A percentile compares a stretch with the other conserved stretches of the same genome.
These are phyloP conservation scores for Solen grandis DNA, from an alignment of 1,140 invertebrate species.

Conservation along the genomic window DNA sequence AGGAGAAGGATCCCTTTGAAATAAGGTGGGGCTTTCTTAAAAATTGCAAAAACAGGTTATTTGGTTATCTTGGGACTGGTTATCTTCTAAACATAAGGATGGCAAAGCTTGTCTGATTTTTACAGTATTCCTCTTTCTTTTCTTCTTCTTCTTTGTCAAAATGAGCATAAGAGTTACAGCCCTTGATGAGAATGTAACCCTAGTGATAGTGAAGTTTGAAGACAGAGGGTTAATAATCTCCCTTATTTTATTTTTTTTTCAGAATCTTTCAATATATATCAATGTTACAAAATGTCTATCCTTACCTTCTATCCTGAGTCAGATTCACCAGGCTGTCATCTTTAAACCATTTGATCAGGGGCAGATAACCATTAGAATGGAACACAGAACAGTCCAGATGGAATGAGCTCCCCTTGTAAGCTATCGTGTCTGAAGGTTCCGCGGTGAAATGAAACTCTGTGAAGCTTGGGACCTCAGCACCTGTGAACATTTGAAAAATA, in stretches of 20 bases:
- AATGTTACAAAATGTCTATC: neutral
- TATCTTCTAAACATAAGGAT: too few species aligned
- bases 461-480: slow-evolving; percentile 12
- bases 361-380: slow-evolving; percentile 4
- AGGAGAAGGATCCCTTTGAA: too few species aligned
- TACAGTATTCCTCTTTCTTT: too few species aligned
- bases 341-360: slow-evolving; percentile 28
- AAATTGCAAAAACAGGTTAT: too few species aligned
- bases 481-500: slow-evolving; percentile 13
- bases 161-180: neutral
- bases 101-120: too few species aligned
- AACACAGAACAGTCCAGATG: slow-evolving; percentile 20
- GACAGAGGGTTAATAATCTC: neutral
- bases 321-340: slow-evolving; percentile 4
- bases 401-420: slow-evolving; percentile 48
- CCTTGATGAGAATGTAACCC: neutral
- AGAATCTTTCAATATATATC: neutral
- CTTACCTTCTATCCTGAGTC: slow-evolving; percentile 22
- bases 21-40: too few species aligned
- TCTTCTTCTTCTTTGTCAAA: too few species aligned
- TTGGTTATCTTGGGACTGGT: too few species aligned
- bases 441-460: slow-evolving; percentile 27
- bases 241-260: neutral
- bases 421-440: slow-evolving; percentile 24
- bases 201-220: too few species aligned